Evolutionary conservation across 2,797 vertebrate species (phyloP).

Genomic region (Mallotus villosus): DNA sequence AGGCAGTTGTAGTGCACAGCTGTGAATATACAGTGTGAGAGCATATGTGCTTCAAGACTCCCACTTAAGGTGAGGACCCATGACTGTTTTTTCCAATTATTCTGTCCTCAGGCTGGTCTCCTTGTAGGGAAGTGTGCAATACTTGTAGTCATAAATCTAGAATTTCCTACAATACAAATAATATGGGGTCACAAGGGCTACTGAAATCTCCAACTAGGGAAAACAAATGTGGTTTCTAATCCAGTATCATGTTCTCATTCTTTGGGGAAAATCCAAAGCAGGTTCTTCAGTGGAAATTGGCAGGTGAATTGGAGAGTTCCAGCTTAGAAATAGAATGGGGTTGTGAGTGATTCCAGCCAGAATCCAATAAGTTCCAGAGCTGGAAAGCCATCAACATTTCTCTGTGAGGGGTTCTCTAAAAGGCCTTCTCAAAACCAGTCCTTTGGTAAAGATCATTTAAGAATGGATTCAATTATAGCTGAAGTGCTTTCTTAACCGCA

Average conservation of each 20-base stretch:
- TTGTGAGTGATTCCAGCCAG: conserved; percentile 26
- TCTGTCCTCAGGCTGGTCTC: neutral
- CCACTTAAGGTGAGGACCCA: neutral
- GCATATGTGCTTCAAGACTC: neutral
- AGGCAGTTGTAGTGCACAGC: too few relatives aligned
- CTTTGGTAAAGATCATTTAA: conserved; percentile 4
- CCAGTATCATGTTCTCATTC: conserved; percentile 10
- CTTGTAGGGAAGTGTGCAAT: neutral
- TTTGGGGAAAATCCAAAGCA: conserved; percentile 31
- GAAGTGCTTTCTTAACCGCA: conserved; percentile 43
- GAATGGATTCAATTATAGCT: conserved; percentile 28
- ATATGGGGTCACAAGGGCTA: neutral
- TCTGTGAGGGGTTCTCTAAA: neutral
- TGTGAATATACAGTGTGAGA: too few relatives aligned
- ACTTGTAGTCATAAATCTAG: neutral
- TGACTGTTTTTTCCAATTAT: conserved; percentile 2
- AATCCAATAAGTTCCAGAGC: conserved; percentile 22
- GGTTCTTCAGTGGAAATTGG: conserved; percentile 31
- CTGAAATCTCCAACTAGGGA: conserved; percentile 16
- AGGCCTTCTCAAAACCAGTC: conserved; percentile 19
- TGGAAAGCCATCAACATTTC: conserved; percentile 5
- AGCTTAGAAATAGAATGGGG: conserved; percentile 4
- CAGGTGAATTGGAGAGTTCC: conserved; percentile 5
- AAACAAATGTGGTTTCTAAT: conserved; percentile 25
- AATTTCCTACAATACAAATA: neutral